A percentile compares a stretch with the other conserved stretches of the same genome.
Conservation (phyloP, 2,888 invertebrate species). For the Cyaniris semiargus region DNA sequence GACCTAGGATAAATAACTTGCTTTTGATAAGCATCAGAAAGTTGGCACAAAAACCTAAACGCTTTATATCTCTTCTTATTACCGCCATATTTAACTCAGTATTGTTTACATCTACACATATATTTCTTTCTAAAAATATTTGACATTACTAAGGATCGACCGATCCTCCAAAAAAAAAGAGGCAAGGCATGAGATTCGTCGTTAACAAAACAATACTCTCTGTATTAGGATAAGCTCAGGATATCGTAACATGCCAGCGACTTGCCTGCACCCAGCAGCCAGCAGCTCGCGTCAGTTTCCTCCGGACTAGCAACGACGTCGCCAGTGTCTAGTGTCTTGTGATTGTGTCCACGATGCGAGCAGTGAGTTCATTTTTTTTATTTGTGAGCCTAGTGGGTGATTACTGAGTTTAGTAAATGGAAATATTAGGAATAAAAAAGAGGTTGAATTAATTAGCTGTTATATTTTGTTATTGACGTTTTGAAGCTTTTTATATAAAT, state of each 20-base stretch:
- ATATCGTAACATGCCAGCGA: not conserved
- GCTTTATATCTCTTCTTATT: too few relatives aligned
- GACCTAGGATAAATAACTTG: too few relatives aligned
- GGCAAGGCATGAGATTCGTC: not conserved
- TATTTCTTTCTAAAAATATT: too few relatives aligned
- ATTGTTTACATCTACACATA: too few relatives aligned
- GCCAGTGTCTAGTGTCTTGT: conserved; percentile 9
- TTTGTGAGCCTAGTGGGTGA: not conserved
- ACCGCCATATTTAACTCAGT: too few relatives aligned
- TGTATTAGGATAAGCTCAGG: not conserved
- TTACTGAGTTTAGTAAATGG: not conserved
- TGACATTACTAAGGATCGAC: too few relatives aligned
- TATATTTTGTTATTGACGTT: too few relatives aligned
- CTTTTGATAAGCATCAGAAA: too few relatives aligned
- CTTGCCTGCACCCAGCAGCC: not conserved
- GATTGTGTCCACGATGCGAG: conserved; percentile 17
- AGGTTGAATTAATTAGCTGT: not conserved
- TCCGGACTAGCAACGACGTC: not conserved
- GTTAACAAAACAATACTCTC: not conserved
- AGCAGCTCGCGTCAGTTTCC: not conserved
- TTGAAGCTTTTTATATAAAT: too few relatives aligned
- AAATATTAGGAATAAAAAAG: not conserved
- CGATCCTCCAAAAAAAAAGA: too few relatives aligned
- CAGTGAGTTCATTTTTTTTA: conserved; percentile 10
- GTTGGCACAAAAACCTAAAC: too few relatives aligned